Evolutionary conservation across 2,797 vertebrate genomes (phyloP).

Genomic region (Myotis myotis): DNA sequence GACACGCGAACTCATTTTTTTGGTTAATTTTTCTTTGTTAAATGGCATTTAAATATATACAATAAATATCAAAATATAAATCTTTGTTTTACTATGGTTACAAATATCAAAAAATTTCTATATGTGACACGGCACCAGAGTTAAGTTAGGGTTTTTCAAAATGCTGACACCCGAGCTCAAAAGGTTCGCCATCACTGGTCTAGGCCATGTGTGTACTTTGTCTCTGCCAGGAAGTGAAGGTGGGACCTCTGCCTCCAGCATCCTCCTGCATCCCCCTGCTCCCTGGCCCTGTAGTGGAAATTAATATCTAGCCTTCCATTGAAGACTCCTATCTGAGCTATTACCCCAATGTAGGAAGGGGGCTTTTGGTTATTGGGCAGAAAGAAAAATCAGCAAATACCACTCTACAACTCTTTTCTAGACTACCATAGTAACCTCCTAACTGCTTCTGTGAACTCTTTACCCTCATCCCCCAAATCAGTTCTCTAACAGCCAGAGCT

Average conservation of each 20-base stretch:
- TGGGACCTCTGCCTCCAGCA: background rate
- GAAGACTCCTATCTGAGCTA: background rate
- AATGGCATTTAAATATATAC: too few relatives aligned
- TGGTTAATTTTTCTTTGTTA: too few relatives aligned
- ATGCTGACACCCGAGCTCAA: too few relatives aligned
- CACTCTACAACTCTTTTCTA: background rate
- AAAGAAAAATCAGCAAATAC: background rate
- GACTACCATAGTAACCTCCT: conserved; percentile 3
- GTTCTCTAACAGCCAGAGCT: background rate
- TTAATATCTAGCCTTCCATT: background rate
- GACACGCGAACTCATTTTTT: too few relatives aligned
- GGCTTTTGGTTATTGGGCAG: background rate
- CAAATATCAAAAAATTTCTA: too few relatives aligned
- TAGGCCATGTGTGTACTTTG: background rate
- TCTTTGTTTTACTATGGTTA: too few relatives aligned
- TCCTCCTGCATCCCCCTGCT: background rate
- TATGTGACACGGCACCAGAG: too few relatives aligned
- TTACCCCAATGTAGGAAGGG: background rate
- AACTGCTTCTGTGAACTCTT: background rate
- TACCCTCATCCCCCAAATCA: background rate
- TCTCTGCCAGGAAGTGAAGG: background rate
- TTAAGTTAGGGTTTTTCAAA: too few relatives aligned
- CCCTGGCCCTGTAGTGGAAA: background rate
- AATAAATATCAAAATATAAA: too few relatives aligned
- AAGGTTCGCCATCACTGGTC: too few relatives aligned